Evolutionary conservation across 2,888 invertebrate species (phyloP).

Genomic region (Drosophila melanocephala): DNA sequence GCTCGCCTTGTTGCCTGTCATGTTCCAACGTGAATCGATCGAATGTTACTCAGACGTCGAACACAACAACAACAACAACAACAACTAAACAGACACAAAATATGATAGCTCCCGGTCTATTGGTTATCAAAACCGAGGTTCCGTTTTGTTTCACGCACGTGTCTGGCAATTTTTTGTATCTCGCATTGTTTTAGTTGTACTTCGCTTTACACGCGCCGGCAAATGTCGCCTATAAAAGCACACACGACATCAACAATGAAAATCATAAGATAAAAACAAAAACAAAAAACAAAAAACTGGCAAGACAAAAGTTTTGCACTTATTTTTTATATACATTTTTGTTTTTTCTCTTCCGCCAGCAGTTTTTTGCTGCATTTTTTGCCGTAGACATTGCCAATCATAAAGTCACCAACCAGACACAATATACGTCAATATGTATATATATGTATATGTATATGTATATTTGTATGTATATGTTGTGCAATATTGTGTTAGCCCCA

Average conservation of each 20-base stretch:
- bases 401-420: constrained; percentile 50
- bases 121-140: constrained; percentile 29
- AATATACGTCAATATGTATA: constrained; percentile 17
- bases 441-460: constrained; percentile 1
- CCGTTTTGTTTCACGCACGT: constrained; percentile 65
- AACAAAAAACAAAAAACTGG: neutral
- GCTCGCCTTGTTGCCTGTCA: constrained; percentile 20
- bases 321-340: constrained; percentile 31
- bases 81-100: neutral
- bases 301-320: constrained; percentile 54
- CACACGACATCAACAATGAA: constrained; percentile 39
- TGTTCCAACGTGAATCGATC: constrained; percentile 34
- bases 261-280: constrained; percentile 48
- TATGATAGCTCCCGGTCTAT: constrained; percentile 7
- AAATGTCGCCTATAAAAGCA: constrained; percentile 66
- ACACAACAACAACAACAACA: neutral
- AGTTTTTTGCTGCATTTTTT: constrained; percentile 24
- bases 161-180: constrained; percentile 68
- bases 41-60: constrained; percentile 47
- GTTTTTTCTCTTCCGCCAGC: constrained; percentile 6
- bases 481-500: constrained; percentile 30
- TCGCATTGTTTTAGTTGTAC: constrained; percentile 17
- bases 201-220: constrained; percentile 63
- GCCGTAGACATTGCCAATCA: constrained; percentile 44
- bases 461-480: constrained; percentile 17